Conservation (phyloP, 2,888 invertebrate genomes). For the Drosophila formosana region DNA sequence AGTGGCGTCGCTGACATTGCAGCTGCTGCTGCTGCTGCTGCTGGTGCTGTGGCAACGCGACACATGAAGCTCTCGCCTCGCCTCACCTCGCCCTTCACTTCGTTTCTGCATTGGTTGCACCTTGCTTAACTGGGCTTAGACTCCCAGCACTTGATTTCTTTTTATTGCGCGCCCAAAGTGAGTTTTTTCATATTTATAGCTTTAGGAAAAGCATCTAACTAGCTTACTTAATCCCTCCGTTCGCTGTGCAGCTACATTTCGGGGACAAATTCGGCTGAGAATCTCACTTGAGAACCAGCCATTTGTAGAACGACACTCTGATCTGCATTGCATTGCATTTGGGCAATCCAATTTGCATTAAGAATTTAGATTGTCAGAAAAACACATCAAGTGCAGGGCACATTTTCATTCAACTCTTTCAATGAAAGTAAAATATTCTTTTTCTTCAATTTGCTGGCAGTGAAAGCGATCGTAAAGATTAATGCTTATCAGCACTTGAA, state of each 20-base stretch:
- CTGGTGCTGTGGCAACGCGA: conserved; percentile 1
- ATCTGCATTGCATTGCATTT: not conserved
- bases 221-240: conserved; percentile 32
- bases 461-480: too few species aligned
- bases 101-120: not conserved
- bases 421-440: too few species aligned
- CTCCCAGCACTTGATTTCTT: conserved; percentile 13
- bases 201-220: conserved; percentile 45
- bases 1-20: conserved; percentile 60
- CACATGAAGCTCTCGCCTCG: conserved; percentile 12
- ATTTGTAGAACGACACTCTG: not conserved
- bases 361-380: not conserved
- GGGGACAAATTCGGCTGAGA: not conserved
- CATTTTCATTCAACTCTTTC: too few species aligned
- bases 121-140: conserved; percentile 42
- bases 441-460: too few species aligned
- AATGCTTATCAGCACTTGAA: too few species aligned
- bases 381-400: too few species aligned
- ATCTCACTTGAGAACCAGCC: not conserved
- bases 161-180: conserved; percentile 37
- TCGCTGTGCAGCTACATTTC: not conserved
- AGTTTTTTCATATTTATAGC: conserved; percentile 62
- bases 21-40: not conserved
- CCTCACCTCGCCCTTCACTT: not conserved
- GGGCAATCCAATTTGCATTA: not conserved